Base-by-base conservation (phyloP, 2,113 vertebrate genomes). In the Pteruthius melanotis region DNA sequence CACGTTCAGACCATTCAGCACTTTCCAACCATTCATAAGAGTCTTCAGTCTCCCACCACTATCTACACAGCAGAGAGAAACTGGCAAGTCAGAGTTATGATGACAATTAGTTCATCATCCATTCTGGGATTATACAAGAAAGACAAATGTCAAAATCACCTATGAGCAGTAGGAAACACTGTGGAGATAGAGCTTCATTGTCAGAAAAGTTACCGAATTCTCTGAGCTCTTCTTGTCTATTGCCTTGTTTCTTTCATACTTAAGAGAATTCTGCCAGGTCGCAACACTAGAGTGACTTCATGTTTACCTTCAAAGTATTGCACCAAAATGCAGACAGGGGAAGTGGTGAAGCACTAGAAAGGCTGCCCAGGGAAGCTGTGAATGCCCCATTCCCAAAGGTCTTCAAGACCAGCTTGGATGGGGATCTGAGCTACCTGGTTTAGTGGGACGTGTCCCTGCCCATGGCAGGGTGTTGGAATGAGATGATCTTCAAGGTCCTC, bases 401-500 rank as follows among this genome's bases (percentile, higher is more conserved):
- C 33, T 2, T 26, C 53, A 75, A 60, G 39, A 28, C 13, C 24
- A 75, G 28, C 6, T 4, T 39, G 53, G 61, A 83, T 7, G 11
- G 47, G 14, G 24, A 45, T 53, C 20, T 68, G 53, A 53, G n/a
- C 30, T 47, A 61, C 14, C 20, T 22, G 19, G n/a, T 53, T 24
- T 18, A 53, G n/a, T 47, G 19, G 17, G 47, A 81, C 11, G 24
- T 40, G 20, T 53, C 30, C 20, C 45, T 53, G n/a, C 23, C 39
- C 17, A 39, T 18, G 11, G 39, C n/a, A 68, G 14, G 13, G 14
- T 13, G 9, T 2, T 61, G 24, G 24, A 68, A 76, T 0, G 0
- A 68, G 39, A 26, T 30, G 22, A 45, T 52, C 9, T 60, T 68
- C 39, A 75, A 75, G 19, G 61, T 19, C 7, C 3, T 30, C 53